Evolutionary conservation across 2,888 invertebrate species (phyloP).

Genomic region (Phyllotreta cruciferae): DNA sequence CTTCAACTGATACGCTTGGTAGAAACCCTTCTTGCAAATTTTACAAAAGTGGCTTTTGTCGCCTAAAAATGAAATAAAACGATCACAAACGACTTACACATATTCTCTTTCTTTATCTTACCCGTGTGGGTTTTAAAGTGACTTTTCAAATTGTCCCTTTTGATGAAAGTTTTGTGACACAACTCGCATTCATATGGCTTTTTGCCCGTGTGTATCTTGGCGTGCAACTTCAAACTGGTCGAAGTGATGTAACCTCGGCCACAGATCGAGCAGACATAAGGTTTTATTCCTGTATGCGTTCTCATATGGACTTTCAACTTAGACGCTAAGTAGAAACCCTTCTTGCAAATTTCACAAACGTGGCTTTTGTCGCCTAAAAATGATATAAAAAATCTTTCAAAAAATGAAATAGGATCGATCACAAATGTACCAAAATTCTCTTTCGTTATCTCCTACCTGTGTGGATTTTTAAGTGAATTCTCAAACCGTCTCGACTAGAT

Average conservation of each 20-base stretch:
- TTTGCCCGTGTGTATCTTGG: too few species aligned
- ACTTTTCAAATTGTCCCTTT: too few species aligned
- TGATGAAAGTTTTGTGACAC: too few species aligned
- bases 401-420: too few species aligned
- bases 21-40: slow-evolving; percentile 62
- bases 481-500: too few species aligned
- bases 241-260: slow-evolving; percentile 58
- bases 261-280: slow-evolving; percentile 57
- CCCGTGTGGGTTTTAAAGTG: too few species aligned
- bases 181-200: too few species aligned
- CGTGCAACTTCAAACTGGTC: slow-evolving; percentile 60
- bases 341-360: slow-evolving; percentile 60
- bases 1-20: slow-evolving; percentile 62
- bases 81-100: too few species aligned
- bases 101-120: too few species aligned
- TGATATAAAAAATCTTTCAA: slow-evolving; percentile 11
- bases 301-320: slow-evolving; percentile 62
- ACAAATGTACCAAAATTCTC: too few species aligned
- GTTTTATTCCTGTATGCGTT: slow-evolving; percentile 61
- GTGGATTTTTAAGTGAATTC: slow-evolving; percentile 58
- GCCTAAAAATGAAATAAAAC: too few species aligned
- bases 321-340: too few species aligned
- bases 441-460: slow-evolving; percentile 54
- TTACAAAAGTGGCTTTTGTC: slow-evolving; percentile 58
- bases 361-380: slow-evolving; percentile 58